Percentiles rank a stretch among this genome's conserved stretches.
Conservation (phyloP, 2,113 vertebrate genomes). For the Corythaixoides concolor region DNA sequence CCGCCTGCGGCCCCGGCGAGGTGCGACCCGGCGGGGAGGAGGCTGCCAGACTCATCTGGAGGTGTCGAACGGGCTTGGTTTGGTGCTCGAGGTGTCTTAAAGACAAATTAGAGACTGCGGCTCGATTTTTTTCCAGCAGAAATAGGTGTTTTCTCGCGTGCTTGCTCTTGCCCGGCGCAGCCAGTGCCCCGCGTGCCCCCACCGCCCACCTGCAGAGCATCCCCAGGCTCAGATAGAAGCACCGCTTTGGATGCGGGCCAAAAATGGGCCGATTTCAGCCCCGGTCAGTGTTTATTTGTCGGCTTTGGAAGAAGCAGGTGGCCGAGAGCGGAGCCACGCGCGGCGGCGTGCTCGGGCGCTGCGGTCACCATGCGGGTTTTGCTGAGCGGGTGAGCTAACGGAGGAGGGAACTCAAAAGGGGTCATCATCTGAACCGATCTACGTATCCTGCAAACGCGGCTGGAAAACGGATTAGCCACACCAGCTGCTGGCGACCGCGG, state of each 20-base stretch:
- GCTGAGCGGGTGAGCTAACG: not conserved
- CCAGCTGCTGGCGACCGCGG: conserved; percentile 28
- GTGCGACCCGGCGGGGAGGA: fast-evolving
- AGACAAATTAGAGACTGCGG: not conserved
- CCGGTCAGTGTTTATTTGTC: not conserved
- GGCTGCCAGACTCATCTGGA: not conserved
- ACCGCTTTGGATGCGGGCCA: fast-evolving
- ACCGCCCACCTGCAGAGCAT: not conserved
- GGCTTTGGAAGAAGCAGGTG: not conserved
- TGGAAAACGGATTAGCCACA: conserved; percentile 44
- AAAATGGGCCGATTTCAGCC: not conserved
- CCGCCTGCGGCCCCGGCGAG: fast-evolving
- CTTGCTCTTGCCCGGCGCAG: fast-evolving
- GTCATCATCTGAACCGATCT: not conserved
- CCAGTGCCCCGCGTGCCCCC: fast-evolving
- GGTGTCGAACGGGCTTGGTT: not conserved
- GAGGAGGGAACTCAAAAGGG: not conserved
- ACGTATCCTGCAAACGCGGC: not conserved
- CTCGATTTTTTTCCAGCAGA: not conserved
- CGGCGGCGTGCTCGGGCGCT: not conserved
- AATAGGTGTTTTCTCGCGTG: not conserved
- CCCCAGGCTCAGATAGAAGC: not conserved
- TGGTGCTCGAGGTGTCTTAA: not conserved
- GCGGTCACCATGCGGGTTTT: not conserved
- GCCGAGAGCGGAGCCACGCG: not conserved